Evolutionary conservation across 2,113 vertebrate species (phyloP).

Genomic region (Podilymbus podiceps): DNA sequence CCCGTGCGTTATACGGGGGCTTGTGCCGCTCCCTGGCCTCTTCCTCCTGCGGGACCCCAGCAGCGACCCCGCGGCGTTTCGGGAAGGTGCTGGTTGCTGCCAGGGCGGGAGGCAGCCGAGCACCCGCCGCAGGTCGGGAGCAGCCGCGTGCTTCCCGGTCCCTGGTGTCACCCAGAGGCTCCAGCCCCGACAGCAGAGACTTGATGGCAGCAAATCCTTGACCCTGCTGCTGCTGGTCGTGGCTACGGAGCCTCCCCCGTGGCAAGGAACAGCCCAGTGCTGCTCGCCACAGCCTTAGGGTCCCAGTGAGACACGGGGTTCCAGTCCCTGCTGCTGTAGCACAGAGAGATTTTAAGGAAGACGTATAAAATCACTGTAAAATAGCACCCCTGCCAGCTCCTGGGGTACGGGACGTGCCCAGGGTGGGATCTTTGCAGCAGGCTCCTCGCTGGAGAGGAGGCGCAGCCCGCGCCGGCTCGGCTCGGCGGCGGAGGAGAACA

Average conservation of each 20-base stretch:
- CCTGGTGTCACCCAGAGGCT: not conserved
- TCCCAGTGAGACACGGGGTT: not conserved
- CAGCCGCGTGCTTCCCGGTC: not conserved
- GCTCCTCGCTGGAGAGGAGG: not conserved
- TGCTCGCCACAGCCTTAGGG: not conserved
- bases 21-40: not conserved
- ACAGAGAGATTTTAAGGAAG: conserved; percentile 7
- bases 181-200: too few species aligned
- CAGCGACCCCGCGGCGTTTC: not conserved
- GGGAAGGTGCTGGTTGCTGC: not conserved
- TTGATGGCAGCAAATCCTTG: not conserved
- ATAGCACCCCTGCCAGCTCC: conserved; percentile 41
- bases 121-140: not conserved
- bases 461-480: not conserved
- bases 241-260: not conserved
- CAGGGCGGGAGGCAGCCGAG: not conserved
- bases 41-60: not conserved
- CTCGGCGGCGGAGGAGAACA: not conserved
- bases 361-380: not conserved
- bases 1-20: not conserved
- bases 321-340: not conserved
- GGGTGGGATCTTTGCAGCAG: not conserved
- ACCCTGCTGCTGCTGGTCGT: not conserved
- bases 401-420: not conserved
- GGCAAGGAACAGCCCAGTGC: not conserved